phyloP scores from a whole-genome alignment of 2,113 vertebrate species.

The Pachypanchax playfairii region DNA sequence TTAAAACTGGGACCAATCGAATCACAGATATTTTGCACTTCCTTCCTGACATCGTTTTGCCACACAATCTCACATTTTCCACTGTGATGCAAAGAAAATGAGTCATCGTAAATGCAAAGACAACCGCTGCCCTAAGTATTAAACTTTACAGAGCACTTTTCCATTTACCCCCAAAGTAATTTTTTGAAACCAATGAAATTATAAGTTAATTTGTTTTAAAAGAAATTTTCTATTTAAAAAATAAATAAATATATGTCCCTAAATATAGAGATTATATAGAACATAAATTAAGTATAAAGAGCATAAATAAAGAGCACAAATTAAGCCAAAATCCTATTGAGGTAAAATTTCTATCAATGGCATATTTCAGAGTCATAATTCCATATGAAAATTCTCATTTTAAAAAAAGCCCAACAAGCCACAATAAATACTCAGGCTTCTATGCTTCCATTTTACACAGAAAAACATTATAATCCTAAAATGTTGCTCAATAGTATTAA shows the following conservation, averaged over 20 bases:
- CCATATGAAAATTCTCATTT: conserved; percentile 8
- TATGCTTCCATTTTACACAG: conserved; percentile 50
- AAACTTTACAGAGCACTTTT: neutral
- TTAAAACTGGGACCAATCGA: conserved; percentile 67
- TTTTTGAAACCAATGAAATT: conserved; percentile 37
- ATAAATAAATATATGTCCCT: conserved; percentile 6
- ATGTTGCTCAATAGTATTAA: conserved; percentile 51
- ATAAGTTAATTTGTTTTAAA: no score
- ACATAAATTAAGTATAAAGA: conserved; percentile 35
- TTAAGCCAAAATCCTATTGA: conserved; percentile 15
- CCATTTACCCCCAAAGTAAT: neutral
- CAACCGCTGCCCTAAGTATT: conserved; percentile 25
- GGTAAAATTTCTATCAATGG: neutral
- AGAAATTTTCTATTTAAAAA: conserved; percentile 3
- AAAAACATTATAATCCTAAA: conserved; percentile 19
- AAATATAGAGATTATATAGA: conserved; percentile 19
- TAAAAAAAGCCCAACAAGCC: no score
- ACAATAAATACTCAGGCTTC: conserved; percentile 55
- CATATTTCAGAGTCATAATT: conserved; percentile 3
- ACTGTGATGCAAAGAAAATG: neutral
- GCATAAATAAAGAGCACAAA: conserved; percentile 60
- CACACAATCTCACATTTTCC: conserved; percentile 14
- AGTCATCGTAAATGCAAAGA: conserved; percentile 5
- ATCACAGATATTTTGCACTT: conserved; percentile 52
- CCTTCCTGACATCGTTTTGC: conserved; percentile 35